Conservation (phyloP, 2,888 invertebrate species). For the Micoletzkya japonica region DNA sequence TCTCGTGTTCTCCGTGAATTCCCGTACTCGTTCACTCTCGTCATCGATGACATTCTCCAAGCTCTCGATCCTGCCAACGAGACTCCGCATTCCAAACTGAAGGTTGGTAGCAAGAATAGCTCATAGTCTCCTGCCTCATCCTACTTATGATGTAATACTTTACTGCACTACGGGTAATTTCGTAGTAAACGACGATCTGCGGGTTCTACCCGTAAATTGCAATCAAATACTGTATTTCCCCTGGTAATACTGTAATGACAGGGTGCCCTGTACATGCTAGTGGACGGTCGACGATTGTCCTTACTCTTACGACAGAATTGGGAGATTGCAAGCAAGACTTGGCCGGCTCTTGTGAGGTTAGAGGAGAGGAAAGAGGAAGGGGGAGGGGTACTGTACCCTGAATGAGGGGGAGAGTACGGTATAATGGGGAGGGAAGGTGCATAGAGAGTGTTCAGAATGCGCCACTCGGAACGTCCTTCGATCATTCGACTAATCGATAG, state of each 20-base stretch:
- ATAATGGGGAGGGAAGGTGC: conserved; percentile 46
- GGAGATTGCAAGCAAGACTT: conserved; percentile 75
- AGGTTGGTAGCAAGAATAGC: conserved; percentile 66
- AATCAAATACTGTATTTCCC: too few species aligned
- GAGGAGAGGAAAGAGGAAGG: not conserved
- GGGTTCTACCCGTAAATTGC: too few species aligned
- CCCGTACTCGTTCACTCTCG: conserved; percentile 75
- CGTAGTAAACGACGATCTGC: too few species aligned
- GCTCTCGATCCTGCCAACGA: conserved; percentile 70
- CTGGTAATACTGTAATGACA: conserved; percentile 61
- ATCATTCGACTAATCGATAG: conserved; percentile 66
- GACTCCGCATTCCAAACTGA: conserved; percentile 75
- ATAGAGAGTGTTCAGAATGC: conserved; percentile 67
- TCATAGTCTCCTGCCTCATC: too few species aligned
- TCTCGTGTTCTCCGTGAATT: conserved; percentile 66
- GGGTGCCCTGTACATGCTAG: conserved; percentile 79
- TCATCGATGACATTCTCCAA: conserved; percentile 74
- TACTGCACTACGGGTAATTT: too few species aligned
- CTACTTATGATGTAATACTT: too few species aligned
- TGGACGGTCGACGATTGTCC: conserved; percentile 74
- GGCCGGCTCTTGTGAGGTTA: conserved; percentile 76
- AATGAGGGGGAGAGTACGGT: conserved; percentile 18
- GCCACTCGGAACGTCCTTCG: conserved; percentile 80
- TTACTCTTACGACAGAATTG: conserved; percentile 78
- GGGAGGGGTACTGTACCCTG: not conserved